A percentile compares a stretch with the other conserved stretches of the same genome.
Conservation (phyloP, 2,113 vertebrate species). For the Hiodon alosoides region DNA sequence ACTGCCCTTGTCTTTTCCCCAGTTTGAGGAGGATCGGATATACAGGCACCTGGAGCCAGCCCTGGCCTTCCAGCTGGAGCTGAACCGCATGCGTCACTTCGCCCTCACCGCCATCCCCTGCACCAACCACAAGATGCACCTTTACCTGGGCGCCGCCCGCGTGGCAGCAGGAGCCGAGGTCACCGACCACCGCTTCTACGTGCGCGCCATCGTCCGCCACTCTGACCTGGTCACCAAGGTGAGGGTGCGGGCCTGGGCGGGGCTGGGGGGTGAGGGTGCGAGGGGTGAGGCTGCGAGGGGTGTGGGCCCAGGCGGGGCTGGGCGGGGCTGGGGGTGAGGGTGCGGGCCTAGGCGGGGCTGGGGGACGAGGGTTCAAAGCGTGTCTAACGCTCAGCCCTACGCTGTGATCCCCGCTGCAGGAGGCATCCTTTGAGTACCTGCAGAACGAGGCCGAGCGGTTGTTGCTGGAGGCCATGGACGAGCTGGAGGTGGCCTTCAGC, state of each 20-base stretch:
- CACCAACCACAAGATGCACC: constrained; percentile 97
- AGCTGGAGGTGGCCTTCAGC: constrained; percentile 96
- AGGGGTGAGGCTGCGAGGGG: neutral
- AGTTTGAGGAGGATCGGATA: constrained; percentile 94
- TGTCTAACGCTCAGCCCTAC: too few relatives aligned
- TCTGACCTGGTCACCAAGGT: constrained; percentile 97
- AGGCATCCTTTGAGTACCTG: constrained; percentile 97
- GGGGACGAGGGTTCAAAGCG: too few relatives aligned
- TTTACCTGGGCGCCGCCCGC: constrained; percentile 93
- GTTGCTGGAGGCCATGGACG: constrained; percentile 94
- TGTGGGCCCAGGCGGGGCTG: neutral
- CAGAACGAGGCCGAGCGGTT: constrained; percentile 92
- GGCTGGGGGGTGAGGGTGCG: neutral
- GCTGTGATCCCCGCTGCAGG: constrained; percentile 56
- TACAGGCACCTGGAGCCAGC: constrained; percentile 94
- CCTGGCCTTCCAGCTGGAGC: constrained; percentile 89
- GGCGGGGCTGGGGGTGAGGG: too few relatives aligned
- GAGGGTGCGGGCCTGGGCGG: constrained; percentile 27
- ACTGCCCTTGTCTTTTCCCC: constrained; percentile 7
- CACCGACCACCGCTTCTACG: constrained; percentile 96
- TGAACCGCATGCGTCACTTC: constrained; percentile 97
- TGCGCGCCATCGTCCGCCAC: constrained; percentile 92
- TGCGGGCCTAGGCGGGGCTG: too few relatives aligned
- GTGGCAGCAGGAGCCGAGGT: constrained; percentile 93
- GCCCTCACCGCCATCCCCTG: constrained; percentile 92